These are phyloP conservation scores for Hemithea aestivaria DNA, from an alignment of 2,888 invertebrate genomes.

Conservation along the genomic window DNA sequence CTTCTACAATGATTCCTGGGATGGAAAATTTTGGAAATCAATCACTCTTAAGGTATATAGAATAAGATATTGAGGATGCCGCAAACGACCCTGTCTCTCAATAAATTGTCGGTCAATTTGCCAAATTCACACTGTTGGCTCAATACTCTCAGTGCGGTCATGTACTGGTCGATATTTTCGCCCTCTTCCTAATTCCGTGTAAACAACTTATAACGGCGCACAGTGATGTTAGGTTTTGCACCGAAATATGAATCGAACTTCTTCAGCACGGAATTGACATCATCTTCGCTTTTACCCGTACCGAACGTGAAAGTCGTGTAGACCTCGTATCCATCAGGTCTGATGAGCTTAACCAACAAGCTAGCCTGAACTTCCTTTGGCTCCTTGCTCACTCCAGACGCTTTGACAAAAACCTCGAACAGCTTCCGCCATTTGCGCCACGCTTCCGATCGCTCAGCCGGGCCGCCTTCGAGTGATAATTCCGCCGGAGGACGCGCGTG, in stretches of 20 bases:
- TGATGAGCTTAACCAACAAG: neutral
- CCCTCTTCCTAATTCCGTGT: neutral
- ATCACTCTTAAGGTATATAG: too few relatives aligned
- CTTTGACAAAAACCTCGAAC: slow-evolving; percentile 21
- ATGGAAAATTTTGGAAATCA: too few relatives aligned
- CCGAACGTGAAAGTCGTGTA: too few relatives aligned
- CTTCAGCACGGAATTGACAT: too few relatives aligned
- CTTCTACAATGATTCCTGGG: too few relatives aligned
- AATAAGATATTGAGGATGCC: neutral
- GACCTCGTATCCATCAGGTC: too few relatives aligned
- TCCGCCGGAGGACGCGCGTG: slow-evolving; percentile 14
- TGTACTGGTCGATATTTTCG: neutral
- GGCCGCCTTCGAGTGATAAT: slow-evolving; percentile 9
- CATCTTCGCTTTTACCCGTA: too few relatives aligned
- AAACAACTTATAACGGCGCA: neutral
- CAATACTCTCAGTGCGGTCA: neutral
- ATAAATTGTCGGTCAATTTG: neutral
- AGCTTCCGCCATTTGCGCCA: slow-evolving; percentile 19
- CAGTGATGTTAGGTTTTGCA: slow-evolving; percentile 1
- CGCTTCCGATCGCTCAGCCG: slow-evolving; percentile 17
- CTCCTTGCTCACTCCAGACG: slow-evolving; percentile 23
- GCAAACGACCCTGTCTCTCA: neutral
- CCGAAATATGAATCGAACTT: slow-evolving; percentile 1
- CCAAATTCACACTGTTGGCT: neutral
- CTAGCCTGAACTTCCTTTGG: slow-evolving; percentile 18